Base-by-base conservation (phyloP, 2,113 vertebrate genomes). In the Sebastes fasciatus region DNA sequence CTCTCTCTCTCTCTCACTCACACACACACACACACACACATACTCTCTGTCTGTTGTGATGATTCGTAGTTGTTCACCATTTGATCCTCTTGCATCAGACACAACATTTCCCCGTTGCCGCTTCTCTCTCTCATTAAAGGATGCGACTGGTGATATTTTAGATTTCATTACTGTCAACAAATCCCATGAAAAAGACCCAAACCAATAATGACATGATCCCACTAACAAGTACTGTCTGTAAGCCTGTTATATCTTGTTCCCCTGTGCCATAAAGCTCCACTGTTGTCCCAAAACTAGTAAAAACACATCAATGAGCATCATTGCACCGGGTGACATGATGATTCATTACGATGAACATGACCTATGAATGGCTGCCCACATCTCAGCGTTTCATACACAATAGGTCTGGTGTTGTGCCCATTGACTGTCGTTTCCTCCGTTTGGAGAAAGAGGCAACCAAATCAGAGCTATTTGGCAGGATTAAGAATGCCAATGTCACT, bases 141-240 rank as follows among this genome's bases (percentile, higher is more conserved):
- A 21, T 8, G 43, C 1, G 5, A 52, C 49, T 64, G 12, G 1
- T 77, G 23, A 72, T 54, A 23, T 76, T 62, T 3, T 52, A 34
- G 64, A n/a, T 63, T 65, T 52, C n/a, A 52, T 23, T 26, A 11
- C 45, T n/a, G 34, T 51, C 40, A 34, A 66, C 45, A 80, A 69
- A 77, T 67, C 40, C 65, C 21, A 46, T 64, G 34, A 4, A 75
- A 71, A 70, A 70, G 17, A 62, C 46, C 17, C 4, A 54, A 67
- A 51, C 12, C 11, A 61, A 45, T 16, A 81, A 71, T 26, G 40
- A 77, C 8, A 17, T 61, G 52, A 52, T 77, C 45, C 8, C 5
- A 45, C 58, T 23, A 52, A 71, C 40, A 72, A 71, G 46, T 54
- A 45, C 14, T 40, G 51, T 21, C 45, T 61, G 21, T 63, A 55